Percentiles rank a stretch among this genome's conserved stretches.
Evolutionary conservation across 2,113 vertebrate species (phyloP).

Genomic region (Sterna hirundo): DNA sequence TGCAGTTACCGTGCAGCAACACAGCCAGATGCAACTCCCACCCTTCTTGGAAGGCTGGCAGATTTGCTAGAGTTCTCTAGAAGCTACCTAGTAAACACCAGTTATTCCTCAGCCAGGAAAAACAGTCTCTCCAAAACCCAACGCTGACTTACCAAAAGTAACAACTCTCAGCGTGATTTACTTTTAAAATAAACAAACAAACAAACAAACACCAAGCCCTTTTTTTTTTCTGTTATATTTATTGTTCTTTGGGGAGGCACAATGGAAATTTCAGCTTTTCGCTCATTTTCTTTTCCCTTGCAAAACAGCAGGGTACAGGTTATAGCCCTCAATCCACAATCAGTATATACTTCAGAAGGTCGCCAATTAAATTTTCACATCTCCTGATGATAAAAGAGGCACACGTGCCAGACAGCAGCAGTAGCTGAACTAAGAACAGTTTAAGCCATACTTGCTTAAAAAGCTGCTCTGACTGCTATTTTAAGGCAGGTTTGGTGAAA

Average conservation of each 20-base stretch:
- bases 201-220: background rate
- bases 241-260: slow-evolving; percentile 41
- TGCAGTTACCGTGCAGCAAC: background rate
- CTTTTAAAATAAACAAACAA: background rate
- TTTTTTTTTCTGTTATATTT: background rate
- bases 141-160: background rate
- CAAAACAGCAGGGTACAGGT: background rate
- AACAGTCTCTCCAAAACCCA: background rate
- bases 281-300: background rate
- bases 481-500: slow-evolving; percentile 61
- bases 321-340: background rate
- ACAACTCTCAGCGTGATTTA: background rate
- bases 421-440: background rate
- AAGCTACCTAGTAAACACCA: background rate
- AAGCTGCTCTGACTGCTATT: background rate
- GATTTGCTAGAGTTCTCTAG: background rate
- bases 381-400: background rate
- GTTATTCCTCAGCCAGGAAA: background rate
- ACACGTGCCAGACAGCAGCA: background rate
- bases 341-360: background rate
- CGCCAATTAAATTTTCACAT: background rate
- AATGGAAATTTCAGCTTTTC: background rate
- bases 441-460: background rate
- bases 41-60: background rate
- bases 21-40: background rate